phyloP scores from a whole-genome alignment of 2,113 vertebrate genomes.

The Aptenodytes patagonicus region DNA sequence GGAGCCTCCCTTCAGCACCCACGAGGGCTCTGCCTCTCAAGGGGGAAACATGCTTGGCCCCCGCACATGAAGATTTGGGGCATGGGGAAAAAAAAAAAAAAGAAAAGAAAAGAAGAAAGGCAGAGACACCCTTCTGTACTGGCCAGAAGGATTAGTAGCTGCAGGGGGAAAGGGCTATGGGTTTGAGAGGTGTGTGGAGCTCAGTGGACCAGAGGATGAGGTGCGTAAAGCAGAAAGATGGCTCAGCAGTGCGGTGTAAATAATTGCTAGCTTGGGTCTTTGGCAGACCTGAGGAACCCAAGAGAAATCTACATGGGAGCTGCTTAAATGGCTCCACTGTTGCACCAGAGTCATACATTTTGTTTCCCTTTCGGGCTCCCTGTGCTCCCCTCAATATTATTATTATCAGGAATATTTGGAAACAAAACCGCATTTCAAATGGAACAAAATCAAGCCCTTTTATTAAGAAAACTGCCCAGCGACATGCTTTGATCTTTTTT shows the following conservation, averaged over 20 bases:
- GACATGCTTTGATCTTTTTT: background rate
- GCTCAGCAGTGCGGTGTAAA: background rate
- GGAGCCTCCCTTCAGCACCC: background rate
- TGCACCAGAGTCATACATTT: background rate
- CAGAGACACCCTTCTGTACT: background rate
- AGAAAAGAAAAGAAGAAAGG: background rate
- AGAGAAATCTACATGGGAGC: background rate
- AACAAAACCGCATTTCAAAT: background rate
- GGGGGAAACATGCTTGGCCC: background rate
- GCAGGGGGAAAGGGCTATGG: background rate
- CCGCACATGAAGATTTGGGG: background rate
- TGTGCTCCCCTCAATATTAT: background rate
- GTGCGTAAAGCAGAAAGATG: background rate
- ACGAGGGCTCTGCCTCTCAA: background rate
- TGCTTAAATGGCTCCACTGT: background rate
- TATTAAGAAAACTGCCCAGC: background rate
- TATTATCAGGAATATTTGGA: background rate
- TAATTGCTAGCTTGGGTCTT: background rate
- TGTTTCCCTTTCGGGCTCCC: background rate
- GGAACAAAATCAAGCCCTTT: background rate
- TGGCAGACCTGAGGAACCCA: background rate
- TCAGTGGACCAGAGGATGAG: background rate
- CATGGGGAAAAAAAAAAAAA: background rate
- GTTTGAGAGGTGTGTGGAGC: background rate
- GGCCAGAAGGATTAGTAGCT: background rate